A percentile compares a stretch with the other conserved stretches of the same genome.
These are phyloP conservation scores for Ctenochaetus hawaiiensis DNA, from an alignment of 2,797 vertebrate genomes.

Conservation along the genomic window DNA sequence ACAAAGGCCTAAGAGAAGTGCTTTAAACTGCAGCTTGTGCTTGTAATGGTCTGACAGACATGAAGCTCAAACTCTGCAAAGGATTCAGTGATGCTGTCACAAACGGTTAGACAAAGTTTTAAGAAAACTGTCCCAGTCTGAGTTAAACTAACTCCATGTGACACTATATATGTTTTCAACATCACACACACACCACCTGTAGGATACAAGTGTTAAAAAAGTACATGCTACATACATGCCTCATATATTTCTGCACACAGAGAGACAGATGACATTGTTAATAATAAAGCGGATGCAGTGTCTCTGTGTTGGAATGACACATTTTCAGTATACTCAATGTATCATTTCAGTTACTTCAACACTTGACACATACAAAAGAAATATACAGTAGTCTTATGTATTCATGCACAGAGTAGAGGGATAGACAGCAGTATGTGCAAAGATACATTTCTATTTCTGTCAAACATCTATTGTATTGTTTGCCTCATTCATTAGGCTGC, in stretches of 20 bases:
- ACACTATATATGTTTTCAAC: not conserved
- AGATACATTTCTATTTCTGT: slow-evolving; percentile 59
- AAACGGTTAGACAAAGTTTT: not conserved
- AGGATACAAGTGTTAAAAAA: not conserved
- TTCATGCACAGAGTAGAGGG: slow-evolving; percentile 44
- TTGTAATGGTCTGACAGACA: not conserved
- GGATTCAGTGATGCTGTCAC: not conserved
- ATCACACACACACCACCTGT: not conserved
- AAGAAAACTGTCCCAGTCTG: not conserved
- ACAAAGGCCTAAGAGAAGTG: not conserved
- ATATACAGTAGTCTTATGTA: slow-evolving; percentile 32
- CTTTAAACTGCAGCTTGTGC: not conserved
- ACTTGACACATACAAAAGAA: slow-evolving; percentile 31
- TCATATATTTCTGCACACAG: too few species aligned
- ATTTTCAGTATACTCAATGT: slow-evolving; percentile 32
- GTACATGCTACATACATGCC: too few species aligned
- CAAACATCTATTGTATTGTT: slow-evolving; percentile 53
- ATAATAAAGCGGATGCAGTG: slow-evolving; percentile 8
- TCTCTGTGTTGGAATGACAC: slow-evolving; percentile 19
- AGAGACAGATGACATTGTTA: not conserved
- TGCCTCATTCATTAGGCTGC: slow-evolving; percentile 61
- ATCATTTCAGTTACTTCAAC: slow-evolving; percentile 47
- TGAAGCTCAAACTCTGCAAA: not conserved
- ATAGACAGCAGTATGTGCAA: slow-evolving; percentile 46
- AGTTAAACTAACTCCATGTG: not conserved